phyloP scores from a whole-genome alignment of 2,888 invertebrate species.

The Hydriomena furcata region DNA sequence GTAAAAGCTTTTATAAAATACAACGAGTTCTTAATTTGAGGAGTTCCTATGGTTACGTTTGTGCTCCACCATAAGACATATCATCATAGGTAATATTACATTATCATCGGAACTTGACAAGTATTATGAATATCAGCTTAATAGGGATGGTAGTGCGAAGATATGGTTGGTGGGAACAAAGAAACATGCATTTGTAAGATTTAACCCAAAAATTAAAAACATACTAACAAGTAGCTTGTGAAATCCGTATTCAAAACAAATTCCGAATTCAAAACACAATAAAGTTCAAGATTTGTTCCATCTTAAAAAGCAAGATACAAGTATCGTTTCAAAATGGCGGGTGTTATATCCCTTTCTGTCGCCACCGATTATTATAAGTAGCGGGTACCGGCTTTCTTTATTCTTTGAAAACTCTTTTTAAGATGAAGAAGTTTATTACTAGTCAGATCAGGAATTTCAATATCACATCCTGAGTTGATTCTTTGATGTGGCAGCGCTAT shows the following conservation, averaged over 20 bases:
- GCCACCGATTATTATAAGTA: conserved; percentile 34
- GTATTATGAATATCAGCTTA: too few species aligned
- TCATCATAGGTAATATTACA: too few species aligned
- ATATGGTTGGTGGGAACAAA: too few species aligned
- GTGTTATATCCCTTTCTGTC: conserved; percentile 33
- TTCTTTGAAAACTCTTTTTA: conserved; percentile 37
- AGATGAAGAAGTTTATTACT: conserved; percentile 74
- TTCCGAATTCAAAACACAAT: conserved; percentile 29
- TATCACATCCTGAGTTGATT: conserved; percentile 76
- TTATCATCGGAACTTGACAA: too few species aligned
- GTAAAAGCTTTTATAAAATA: too few species aligned
- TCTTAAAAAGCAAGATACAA: conserved; percentile 30
- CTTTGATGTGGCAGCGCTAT: conserved; percentile 70
- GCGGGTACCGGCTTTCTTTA: conserved; percentile 30
- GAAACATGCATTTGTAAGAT: too few species aligned
- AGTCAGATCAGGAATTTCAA: conserved; percentile 82
- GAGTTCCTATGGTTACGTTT: too few species aligned
- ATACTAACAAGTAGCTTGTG: too few species aligned
- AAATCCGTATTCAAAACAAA: conserved; percentile 3
- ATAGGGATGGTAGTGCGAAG: too few species aligned
- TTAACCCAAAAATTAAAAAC: too few species aligned
- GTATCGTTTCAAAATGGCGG: conserved; percentile 34
- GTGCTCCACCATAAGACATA: too few species aligned
- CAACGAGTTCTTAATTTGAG: too few species aligned
- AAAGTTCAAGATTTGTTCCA: conserved; percentile 28